A percentile compares a stretch with the other conserved stretches of the same genome.
Evolutionary conservation across 2,113 vertebrate genomes (phyloP).

Genomic region (Melanostigma gelatinosum): DNA sequence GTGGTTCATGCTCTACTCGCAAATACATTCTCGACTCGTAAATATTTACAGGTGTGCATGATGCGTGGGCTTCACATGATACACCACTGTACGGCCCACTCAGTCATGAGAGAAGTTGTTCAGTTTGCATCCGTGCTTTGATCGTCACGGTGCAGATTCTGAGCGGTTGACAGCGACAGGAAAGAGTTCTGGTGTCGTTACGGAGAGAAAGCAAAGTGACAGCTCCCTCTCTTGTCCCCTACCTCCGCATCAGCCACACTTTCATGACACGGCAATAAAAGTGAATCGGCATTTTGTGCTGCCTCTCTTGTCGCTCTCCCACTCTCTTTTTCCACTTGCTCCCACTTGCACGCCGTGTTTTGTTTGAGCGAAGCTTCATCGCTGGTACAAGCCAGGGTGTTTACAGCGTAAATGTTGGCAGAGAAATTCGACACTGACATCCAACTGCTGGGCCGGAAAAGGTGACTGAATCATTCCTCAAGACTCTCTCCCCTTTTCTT

Average conservation of each 20-base stretch:
- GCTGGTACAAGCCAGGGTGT: constrained; percentile 53
- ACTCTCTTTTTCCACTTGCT: constrained; percentile 47
- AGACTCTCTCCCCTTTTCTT: constrained; percentile 3
- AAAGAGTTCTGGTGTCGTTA: constrained; percentile 17
- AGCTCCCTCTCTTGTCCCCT: constrained; percentile 28
- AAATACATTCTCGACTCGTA: constrained; percentile 41
- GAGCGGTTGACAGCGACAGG: constrained; percentile 6
- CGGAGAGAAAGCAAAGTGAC: constrained; percentile 30
- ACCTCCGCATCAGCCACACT: constrained; percentile 38
- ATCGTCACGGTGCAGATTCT: constrained; percentile 31
- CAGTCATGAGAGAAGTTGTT: not conserved
- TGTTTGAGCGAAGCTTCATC: constrained; percentile 55
- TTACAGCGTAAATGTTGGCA: constrained; percentile 69
- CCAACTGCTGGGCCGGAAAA: constrained; percentile 31
- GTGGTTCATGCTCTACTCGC: constrained; percentile 56
- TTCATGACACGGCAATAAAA: constrained; percentile 73
- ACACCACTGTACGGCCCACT: constrained; percentile 12
- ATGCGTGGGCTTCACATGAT: constrained; percentile 27
- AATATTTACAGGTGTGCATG: constrained; percentile 67
- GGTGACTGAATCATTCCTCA: constrained; percentile 39
- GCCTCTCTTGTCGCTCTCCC: constrained; percentile 31
- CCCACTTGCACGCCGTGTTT: constrained; percentile 48
- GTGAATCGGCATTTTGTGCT: constrained; percentile 56
- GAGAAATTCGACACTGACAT: constrained; percentile 32
- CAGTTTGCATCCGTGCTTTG: not conserved